Percentiles rank a stretch among this genome's conserved stretches.
phyloP scores from a whole-genome alignment of 2,113 vertebrate species.

The Malurus elegans region DNA sequence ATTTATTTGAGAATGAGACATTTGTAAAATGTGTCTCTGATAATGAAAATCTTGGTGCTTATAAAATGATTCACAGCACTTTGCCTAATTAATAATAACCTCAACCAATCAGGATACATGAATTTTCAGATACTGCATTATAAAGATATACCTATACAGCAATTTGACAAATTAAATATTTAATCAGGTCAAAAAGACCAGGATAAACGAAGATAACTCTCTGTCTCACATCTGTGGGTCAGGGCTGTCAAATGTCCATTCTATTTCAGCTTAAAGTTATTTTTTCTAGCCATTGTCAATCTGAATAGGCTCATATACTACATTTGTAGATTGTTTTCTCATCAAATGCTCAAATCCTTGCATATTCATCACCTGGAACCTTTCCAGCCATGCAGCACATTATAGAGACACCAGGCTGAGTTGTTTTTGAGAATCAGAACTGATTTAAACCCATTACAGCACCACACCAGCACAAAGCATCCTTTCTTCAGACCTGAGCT shows the following conservation, averaged over 20 bases:
- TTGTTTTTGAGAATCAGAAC: not conserved
- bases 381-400: not conserved
- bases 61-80: not conserved
- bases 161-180: not conserved
- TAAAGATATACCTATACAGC: not conserved
- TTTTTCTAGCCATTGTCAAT: not conserved
- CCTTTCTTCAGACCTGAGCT: not conserved
- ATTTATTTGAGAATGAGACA: not conserved
- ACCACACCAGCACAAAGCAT: not conserved
- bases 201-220: not conserved
- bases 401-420: not conserved
- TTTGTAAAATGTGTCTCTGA: not conserved
- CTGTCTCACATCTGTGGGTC: not conserved
- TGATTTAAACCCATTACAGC: not conserved
- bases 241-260: not conserved
- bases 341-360: not conserved
- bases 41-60: not conserved
- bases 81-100: not conserved
- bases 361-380: rapidly evolving
- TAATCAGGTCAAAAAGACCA: not conserved
- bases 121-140: not conserved
- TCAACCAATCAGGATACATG: not conserved
- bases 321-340: not conserved
- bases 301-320: not conserved
- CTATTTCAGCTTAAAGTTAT: not conserved